Conservation (phyloP, 2,888 invertebrate species). For the Phengaris alcon region DNA sequence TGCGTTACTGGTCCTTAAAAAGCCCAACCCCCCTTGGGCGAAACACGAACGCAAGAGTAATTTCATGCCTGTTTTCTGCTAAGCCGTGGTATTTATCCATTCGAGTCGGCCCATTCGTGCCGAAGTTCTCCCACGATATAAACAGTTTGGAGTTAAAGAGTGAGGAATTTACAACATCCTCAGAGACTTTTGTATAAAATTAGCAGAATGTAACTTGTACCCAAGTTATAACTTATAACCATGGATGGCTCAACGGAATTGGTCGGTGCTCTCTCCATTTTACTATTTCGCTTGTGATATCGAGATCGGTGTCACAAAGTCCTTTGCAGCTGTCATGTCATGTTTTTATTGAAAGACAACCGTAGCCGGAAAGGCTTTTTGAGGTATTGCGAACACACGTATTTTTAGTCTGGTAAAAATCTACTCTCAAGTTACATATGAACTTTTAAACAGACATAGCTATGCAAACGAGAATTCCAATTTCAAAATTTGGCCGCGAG, state of each 20-base stretch:
- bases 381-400: constrained; percentile 2
- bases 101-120: no score
- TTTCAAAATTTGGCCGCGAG: neutral
- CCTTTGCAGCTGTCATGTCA: constrained; percentile 5
- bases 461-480: neutral
- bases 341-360: constrained; percentile 21
- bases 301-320: constrained; percentile 10
- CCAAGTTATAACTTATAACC: neutral
- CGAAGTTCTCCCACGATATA: no score
- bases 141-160: no score
- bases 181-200: no score
- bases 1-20: no score
- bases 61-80: no score
- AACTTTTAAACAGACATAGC: neutral
- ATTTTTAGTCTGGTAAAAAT: constrained; percentile 8
- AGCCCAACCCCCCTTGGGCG: no score
- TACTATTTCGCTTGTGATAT: constrained; percentile 1
- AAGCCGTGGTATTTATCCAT: no score
- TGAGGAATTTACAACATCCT: no score
- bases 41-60: no score
- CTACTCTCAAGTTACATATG: neutral
- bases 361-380: constrained; percentile 20
- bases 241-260: neutral
- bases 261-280: neutral
- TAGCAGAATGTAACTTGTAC: no score